Percentiles rank a stretch among this genome's conserved stretches.
phyloP scores from a whole-genome alignment of 35 echinoderm and acorn worm genomes.

The Lytechinus pictus region DNA sequence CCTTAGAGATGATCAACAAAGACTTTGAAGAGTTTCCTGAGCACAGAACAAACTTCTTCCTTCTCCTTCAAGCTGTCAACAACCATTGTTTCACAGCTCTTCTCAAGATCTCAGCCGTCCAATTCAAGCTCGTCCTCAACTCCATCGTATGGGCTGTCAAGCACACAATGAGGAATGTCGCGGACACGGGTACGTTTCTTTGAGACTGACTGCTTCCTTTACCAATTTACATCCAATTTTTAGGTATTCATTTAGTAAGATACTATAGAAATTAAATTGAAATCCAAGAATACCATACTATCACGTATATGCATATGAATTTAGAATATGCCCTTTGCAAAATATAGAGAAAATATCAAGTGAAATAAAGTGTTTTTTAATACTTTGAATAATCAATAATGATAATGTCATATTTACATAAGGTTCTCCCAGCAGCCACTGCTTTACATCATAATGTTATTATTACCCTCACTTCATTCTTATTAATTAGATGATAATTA shows the following conservation, averaged over 20 bases:
- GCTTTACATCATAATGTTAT: too few relatives aligned
- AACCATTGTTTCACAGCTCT: conserved; percentile 94
- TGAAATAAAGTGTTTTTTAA: too few relatives aligned
- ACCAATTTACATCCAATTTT: not conserved
- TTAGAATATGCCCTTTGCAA: too few relatives aligned
- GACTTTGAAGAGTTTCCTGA: conserved; percentile 98
- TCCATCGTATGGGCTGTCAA: conserved; percentile 98
- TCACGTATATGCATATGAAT: too few relatives aligned
- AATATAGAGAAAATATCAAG: too few relatives aligned
- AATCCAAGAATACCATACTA: not conserved
- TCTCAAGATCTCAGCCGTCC: conserved; percentile 81
- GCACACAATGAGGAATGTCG: conserved; percentile 98
- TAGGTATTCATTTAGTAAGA: not conserved
- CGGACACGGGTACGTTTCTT: conserved; percentile 79
- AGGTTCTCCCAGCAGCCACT: too few relatives aligned
- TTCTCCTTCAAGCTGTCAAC: conserved; percentile 96
- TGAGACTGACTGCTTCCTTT: not conserved
- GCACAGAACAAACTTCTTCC: conserved; percentile 98
- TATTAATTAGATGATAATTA: too few relatives aligned
- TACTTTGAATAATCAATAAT: too few relatives aligned
- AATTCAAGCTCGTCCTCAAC: conserved; percentile 96
- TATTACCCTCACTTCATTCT: too few relatives aligned
- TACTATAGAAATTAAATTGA: not conserved
- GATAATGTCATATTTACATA: too few relatives aligned
- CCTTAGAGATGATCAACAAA: conserved; percentile 99